A percentile compares a stretch with the other conserved stretches of the same genome.
These are phyloP conservation scores for Cairina moschata DNA, from an alignment of 2,113 vertebrate genomes.

Conservation along the genomic window DNA sequence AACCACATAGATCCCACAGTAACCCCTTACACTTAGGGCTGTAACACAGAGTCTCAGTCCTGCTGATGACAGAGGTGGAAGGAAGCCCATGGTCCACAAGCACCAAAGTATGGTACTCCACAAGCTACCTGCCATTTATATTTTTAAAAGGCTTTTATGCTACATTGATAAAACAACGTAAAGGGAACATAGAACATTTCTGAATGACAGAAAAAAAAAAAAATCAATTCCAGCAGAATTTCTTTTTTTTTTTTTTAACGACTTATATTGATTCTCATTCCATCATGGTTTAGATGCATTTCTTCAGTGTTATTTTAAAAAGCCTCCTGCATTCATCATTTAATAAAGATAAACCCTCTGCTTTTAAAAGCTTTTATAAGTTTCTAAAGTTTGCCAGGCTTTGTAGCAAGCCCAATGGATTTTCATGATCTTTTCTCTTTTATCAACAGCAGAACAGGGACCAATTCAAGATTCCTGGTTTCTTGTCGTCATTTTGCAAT, in stretches of 20 bases:
- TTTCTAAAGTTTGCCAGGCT: neutral
- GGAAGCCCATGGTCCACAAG: neutral
- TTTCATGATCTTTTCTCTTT: slow-evolving; percentile 4
- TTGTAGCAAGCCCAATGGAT: neutral
- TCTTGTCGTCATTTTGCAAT: slow-evolving; percentile 30
- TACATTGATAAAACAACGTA: neutral
- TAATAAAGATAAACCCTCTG: neutral
- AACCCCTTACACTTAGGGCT: neutral
- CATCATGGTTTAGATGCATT: neutral
- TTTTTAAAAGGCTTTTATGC: neutral
- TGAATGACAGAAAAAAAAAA: neutral
- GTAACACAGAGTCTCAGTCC: neutral
- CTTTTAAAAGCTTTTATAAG: neutral
- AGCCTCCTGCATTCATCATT: neutral
- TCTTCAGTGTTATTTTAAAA: slow-evolving; percentile 17
- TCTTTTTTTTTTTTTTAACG: neutral
- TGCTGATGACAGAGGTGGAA: neutral
- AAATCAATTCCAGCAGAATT: neutral
- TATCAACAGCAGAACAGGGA: neutral
- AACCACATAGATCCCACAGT: neutral
- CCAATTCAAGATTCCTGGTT: slow-evolving; percentile 35
- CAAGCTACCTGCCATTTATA: neutral
- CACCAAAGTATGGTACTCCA: neutral
- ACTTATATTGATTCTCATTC: neutral
- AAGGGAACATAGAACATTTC: neutral